Base-by-base conservation (phyloP, 2,888 invertebrate genomes). In the Podotricha telesiphe region DNA sequence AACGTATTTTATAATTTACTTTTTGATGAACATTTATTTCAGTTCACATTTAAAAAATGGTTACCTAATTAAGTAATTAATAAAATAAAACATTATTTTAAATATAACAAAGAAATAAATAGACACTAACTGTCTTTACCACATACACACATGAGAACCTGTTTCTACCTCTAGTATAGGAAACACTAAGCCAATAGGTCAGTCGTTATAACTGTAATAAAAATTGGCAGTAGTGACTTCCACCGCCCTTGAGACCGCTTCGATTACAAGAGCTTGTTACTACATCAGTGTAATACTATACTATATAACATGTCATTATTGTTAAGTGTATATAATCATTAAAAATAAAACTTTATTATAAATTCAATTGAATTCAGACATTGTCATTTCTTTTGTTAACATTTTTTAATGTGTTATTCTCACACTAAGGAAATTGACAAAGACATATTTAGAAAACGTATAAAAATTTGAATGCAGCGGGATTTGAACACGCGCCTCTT, bases 161-260 rank as follows among this genome's bases (percentile, higher is more conserved):
- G 51, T 28, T 11, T 34, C 6, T 5, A 17, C 6, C 28, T 17
- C 13, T 10, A 17, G 13, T 28, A 7, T 34, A 17, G 22, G 13
- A 22, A 42, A 3, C 11, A 42, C 13, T 51, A 22, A 1, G 0
- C n/a, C 7, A 22, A 53, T n/a, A 53, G 34, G 17, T 37, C 55
- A 34, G 55, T 55, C 34, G n/a, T 6, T 17, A 55, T 17, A 37
- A 34, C n/a, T 45, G 22, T 59, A 40, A 45, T 45, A 59, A 22
- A 45, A 45, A 22, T 59, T 59, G 42, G 22, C 59, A 59, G 45
- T 59, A 45, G 42, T 22, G n/a, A 48, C 15, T 50, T 50, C 48
- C 19, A 34, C 34, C 50, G 48, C 37, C 62, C 62, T 62, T 62
- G 62, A 62, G 62, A 48, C 28, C 62, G 50, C 15, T 34, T 48